Base-by-base conservation (phyloP, 1,140 invertebrate genomes). In the Lerema accius region DNA sequence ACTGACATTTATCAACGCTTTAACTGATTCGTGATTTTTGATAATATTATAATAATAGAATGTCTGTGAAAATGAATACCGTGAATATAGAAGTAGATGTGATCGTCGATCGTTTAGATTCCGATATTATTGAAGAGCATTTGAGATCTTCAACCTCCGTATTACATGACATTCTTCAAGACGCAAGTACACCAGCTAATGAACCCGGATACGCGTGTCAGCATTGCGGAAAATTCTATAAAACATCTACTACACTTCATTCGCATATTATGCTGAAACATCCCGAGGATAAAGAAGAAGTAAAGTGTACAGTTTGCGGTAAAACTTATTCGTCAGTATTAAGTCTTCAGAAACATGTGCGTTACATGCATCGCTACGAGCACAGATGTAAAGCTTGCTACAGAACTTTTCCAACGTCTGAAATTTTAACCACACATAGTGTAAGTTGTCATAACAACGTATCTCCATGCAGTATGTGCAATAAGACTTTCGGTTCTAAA, bases 351-450 rank as follows among this genome's bases (percentile, higher is more conserved):
- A 84, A 84, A 61, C 85, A 88, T 46, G 63, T 73, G 1, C 73
- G 75, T 14, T 88, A 88, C 64, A 85, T 80, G 80, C 84, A 86
- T 45, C 68, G 63, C 9, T 79, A 76, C 42, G 23, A 65, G 7
- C 66, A 82, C 50, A 71, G 76, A 19, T 88, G 85, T 39, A 69
- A 67, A 35, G 78, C 67, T 13, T 88, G 85, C 45, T 84, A 86
- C 53, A 77, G 60, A 68, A 80, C 71, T 3, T 88, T 86, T 56
- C 15, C 59, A 39, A 75, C 72, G 0, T 26, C 53, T 6, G 64
- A 75, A 16, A 35, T 68, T 16, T 51, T 87, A 23, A 15, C 14
- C 6, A 7, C 55, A 17, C 84, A 87, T 42, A 40, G 53, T 10
- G 46, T 58, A 13, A 11, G 28, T 10, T 86, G 85, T 48, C 66